A percentile compares a stretch with the other conserved stretches of the same genome.
Evolutionary conservation across 2,888 invertebrate species (phyloP).

Genomic region (Limnephilus auricula): DNA sequence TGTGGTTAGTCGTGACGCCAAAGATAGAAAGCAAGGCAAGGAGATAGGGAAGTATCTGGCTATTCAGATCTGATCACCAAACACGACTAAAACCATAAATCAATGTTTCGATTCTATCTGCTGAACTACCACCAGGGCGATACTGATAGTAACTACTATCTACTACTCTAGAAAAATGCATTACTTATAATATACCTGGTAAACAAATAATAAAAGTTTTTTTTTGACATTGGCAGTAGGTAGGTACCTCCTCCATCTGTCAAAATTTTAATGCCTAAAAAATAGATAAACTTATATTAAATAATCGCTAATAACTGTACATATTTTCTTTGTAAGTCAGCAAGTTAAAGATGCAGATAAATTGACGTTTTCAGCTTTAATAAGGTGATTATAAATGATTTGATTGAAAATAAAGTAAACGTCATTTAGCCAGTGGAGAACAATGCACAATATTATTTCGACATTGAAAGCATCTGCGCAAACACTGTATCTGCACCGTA

Average conservation of each 20-base stretch:
- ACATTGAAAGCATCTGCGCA: slow-evolving; percentile 27
- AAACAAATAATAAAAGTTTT: background rate
- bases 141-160: too few relatives aligned
- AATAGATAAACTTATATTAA: background rate
- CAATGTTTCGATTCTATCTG: too few relatives aligned
- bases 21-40: too few relatives aligned
- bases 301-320: background rate
- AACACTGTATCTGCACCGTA: background rate
- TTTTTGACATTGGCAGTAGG: background rate
- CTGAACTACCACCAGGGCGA: too few relatives aligned
- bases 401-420: background rate
- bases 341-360: background rate
- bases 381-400: background rate
- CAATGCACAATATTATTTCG: background rate
- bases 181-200: too few relatives aligned
- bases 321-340: background rate
- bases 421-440: background rate
- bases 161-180: too few relatives aligned
- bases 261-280: background rate
- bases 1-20: too few relatives aligned
- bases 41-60: too few relatives aligned
- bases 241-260: background rate
- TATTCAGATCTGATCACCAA: too few relatives aligned
- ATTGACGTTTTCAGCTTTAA: background rate
- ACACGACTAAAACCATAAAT: too few relatives aligned